These are phyloP conservation scores for Gephyroberyx darwinii DNA, from an alignment of 2,797 vertebrate species.

Conservation along the genomic window DNA sequence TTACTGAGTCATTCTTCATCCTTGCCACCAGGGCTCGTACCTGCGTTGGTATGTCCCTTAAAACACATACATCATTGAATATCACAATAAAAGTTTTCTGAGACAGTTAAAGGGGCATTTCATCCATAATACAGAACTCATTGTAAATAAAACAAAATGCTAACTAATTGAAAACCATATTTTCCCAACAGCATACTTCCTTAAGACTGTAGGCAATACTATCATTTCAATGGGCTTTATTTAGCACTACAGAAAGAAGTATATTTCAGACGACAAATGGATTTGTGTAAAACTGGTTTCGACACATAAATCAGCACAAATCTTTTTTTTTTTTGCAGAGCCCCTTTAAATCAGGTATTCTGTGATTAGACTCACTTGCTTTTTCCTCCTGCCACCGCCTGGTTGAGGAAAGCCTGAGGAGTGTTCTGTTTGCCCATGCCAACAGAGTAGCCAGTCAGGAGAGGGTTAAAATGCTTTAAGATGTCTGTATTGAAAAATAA, in stretches of 20 bases:
- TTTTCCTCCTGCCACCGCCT: slow-evolving; percentile 86
- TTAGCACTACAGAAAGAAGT: background rate
- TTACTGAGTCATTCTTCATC: slow-evolving; percentile 88
- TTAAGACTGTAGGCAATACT: too few species aligned
- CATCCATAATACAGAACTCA: too few species aligned
- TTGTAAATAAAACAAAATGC: too few species aligned
- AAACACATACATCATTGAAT: slow-evolving; percentile 39
- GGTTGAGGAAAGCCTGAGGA: slow-evolving; percentile 85
- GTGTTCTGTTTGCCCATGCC: slow-evolving; percentile 72
- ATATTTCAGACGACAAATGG: too few species aligned
- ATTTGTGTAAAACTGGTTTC: too few species aligned
- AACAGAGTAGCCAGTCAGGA: slow-evolving; percentile 82
- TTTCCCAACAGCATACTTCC: too few species aligned
- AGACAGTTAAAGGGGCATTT: too few species aligned
- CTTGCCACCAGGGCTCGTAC: slow-evolving; percentile 78
- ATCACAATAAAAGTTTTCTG: background rate
- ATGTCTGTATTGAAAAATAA: slow-evolving; percentile 82
- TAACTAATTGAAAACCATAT: too few species aligned
- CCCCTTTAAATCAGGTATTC: background rate
- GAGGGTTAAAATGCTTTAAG: slow-evolving; percentile 83
- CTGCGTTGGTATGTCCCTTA: slow-evolving; percentile 83
- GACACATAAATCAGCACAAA: background rate
- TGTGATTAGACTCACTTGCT: slow-evolving; percentile 75
- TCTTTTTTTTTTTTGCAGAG: background rate
- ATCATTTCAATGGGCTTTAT: background rate